These are phyloP conservation scores for Drosophila asahinai DNA, from an alignment of 1,140 invertebrate species.

Conservation along the genomic window DNA sequence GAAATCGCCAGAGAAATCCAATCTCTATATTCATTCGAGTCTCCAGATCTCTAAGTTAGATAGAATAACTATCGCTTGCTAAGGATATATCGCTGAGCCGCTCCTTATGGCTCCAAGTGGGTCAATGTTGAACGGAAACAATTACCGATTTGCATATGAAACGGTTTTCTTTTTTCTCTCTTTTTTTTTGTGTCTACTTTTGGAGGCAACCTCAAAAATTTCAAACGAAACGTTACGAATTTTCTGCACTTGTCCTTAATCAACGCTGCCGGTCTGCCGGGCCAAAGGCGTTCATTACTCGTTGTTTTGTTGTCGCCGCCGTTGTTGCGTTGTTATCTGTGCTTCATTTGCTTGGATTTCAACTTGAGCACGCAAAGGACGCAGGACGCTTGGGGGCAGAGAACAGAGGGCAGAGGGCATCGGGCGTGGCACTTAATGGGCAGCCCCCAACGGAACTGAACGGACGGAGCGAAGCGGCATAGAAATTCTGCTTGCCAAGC, in stretches of 20 bases:
- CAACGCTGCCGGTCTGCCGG: slow-evolving; percentile 46
- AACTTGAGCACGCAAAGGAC: slow-evolving; percentile 78
- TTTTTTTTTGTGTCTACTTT: slow-evolving; percentile 27
- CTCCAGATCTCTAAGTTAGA: background rate
- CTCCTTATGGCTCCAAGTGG: slow-evolving; percentile 43
- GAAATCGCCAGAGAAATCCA: background rate
- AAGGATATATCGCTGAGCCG: background rate
- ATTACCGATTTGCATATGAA: slow-evolving; percentile 54
- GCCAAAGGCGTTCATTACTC: slow-evolving; percentile 61
- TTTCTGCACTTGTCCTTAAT: slow-evolving; percentile 74
- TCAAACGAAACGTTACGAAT: slow-evolving; percentile 54
- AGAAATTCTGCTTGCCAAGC: slow-evolving; percentile 44
- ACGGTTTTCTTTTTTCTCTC: background rate
- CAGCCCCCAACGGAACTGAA: slow-evolving; percentile 11
- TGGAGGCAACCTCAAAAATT: slow-evolving; percentile 46
- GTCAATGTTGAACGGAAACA: slow-evolving; percentile 77
- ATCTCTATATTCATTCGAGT: background rate
- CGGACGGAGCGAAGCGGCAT: slow-evolving; percentile 11
- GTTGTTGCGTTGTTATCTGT: slow-evolving; percentile 62
- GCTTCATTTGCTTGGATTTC: slow-evolving; percentile 77
- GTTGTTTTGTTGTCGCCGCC: slow-evolving; percentile 24
- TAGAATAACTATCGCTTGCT: too few species aligned
- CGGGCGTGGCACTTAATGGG: slow-evolving; percentile 73
- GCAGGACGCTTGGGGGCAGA: background rate
- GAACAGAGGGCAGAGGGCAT: background rate